Conservation (phyloP, 2,888 invertebrate species). For the Blastobasis adustella region DNA sequence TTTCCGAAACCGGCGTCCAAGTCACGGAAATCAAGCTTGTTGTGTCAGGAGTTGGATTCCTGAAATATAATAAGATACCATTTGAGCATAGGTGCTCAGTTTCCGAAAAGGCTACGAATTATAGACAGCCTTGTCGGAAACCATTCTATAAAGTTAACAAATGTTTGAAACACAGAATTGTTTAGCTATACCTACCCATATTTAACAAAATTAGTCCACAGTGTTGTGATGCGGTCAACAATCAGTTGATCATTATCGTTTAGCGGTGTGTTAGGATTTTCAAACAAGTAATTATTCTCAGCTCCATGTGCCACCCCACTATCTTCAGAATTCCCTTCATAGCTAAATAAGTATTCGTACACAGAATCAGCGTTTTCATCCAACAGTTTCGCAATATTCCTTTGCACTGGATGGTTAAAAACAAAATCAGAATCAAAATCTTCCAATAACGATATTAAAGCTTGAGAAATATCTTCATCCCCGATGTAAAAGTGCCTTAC, state of each 20-base stretch:
- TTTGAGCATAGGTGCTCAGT: background rate
- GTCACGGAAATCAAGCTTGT: slow-evolving; percentile 37
- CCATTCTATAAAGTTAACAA: no score
- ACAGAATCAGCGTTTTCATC: slow-evolving; percentile 11
- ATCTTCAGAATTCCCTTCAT: slow-evolving; percentile 2
- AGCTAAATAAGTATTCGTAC: slow-evolving; percentile 16
- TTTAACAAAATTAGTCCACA: slow-evolving; percentile 64
- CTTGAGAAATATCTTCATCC: slow-evolving; percentile 5
- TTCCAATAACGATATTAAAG: slow-evolving; percentile 6
- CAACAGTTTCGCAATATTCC: slow-evolving; percentile 11
- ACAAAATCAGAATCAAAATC: slow-evolving; percentile 14
- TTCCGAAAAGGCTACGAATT: no score
- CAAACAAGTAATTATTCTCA: background rate
- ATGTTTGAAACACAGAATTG: no score
- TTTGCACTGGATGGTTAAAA: slow-evolving; percentile 14
- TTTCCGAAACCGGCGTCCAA: slow-evolving; percentile 38
- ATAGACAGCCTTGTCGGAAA: no score
- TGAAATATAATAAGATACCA: slow-evolving; percentile 18
- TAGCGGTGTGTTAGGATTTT: background rate
- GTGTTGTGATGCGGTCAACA: slow-evolving; percentile 38
- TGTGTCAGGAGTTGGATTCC: slow-evolving; percentile 47
- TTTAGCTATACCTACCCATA: slow-evolving; percentile 40
- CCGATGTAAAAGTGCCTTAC: slow-evolving; percentile 16
- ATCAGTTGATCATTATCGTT: slow-evolving; percentile 35
- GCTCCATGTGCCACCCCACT: background rate